These are phyloP conservation scores for Phocoena sinus DNA, from an alignment of 2,113 vertebrate genomes.

Conservation along the genomic window DNA sequence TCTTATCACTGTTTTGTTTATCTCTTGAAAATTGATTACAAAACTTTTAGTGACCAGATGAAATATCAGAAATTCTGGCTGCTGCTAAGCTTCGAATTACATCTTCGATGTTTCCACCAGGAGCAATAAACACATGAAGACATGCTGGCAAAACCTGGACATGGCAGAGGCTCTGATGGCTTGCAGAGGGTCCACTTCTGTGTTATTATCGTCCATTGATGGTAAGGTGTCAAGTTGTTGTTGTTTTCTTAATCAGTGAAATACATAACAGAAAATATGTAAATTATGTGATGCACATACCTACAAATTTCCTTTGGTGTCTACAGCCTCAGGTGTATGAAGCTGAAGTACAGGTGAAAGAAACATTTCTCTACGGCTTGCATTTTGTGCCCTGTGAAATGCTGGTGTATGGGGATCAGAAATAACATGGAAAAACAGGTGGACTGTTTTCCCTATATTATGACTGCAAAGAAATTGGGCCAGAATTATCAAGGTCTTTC, in stretches of 20 bases:
- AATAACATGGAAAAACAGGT: not conserved
- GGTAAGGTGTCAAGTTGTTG: not conserved
- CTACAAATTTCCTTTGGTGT: not conserved
- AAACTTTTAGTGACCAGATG: slow-evolving; percentile 29
- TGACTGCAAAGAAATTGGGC: not conserved
- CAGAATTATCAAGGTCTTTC: not conserved
- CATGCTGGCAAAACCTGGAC: not conserved
- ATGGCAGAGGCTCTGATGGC: no score
- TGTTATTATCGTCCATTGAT: no score
- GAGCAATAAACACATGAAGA: not conserved
- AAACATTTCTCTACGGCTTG: not conserved
- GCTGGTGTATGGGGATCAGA: accelerated
- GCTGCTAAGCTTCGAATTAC: slow-evolving; percentile 1
- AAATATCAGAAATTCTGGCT: slow-evolving; percentile 26
- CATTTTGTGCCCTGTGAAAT: not conserved
- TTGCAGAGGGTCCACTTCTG: not conserved
- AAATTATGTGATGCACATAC: accelerated
- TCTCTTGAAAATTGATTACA: slow-evolving; percentile 44
- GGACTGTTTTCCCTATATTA: not conserved
- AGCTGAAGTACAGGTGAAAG: not conserved
- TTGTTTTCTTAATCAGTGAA: not conserved
- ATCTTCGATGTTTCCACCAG: slow-evolving; percentile 2
- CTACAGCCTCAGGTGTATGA: not conserved
- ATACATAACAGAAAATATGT: not conserved
- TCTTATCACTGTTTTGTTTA: slow-evolving; percentile 34